Evolutionary conservation across 1,140 invertebrate genomes (phyloP).

Genomic region (Macrostomum lignano): DNA sequence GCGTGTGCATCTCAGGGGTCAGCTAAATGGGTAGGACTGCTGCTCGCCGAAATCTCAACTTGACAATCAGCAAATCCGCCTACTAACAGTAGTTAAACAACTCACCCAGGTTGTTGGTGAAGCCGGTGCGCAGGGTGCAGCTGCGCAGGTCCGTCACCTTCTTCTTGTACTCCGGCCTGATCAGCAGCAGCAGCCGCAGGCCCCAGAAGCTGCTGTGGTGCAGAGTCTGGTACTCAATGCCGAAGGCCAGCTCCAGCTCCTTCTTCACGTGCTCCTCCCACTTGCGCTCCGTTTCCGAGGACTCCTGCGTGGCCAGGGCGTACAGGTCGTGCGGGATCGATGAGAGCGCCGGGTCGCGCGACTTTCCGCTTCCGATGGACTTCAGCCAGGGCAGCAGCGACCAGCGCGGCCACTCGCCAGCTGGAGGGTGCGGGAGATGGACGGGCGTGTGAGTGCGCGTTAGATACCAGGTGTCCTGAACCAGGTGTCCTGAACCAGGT

Average conservation of each 20-base stretch:
- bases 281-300: slow-evolving; percentile 19
- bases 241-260: slow-evolving; percentile 10
- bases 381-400: slow-evolving; percentile 17
- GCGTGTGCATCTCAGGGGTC: no score
- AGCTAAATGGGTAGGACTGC: no score
- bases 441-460: no score
- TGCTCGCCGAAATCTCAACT: no score
- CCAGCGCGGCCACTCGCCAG: slow-evolving; percentile 12
- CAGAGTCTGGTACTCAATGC: slow-evolving; percentile 6
- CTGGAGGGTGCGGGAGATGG: no score
- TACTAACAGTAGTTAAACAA: no score
- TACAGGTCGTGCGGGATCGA: slow-evolving; percentile 22
- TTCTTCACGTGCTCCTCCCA: slow-evolving; percentile 18
- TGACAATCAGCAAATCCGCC: no score
- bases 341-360: slow-evolving; percentile 12
- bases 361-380: slow-evolving; percentile 18
- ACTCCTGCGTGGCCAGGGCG: slow-evolving; percentile 25
- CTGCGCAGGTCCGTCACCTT: slow-evolving; percentile 20
- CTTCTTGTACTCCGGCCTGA: slow-evolving; percentile 16
- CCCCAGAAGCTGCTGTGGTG: slow-evolving; percentile 15
- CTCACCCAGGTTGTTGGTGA: slow-evolving; percentile 23
- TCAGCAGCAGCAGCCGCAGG: slow-evolving; percentile 16
- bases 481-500: no score
- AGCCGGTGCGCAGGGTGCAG: slow-evolving; percentile 21
- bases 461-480: no score